Evolutionary conservation across 2,797 vertebrate genomes (phyloP).

Genomic region (Sebastes flavidus): DNA sequence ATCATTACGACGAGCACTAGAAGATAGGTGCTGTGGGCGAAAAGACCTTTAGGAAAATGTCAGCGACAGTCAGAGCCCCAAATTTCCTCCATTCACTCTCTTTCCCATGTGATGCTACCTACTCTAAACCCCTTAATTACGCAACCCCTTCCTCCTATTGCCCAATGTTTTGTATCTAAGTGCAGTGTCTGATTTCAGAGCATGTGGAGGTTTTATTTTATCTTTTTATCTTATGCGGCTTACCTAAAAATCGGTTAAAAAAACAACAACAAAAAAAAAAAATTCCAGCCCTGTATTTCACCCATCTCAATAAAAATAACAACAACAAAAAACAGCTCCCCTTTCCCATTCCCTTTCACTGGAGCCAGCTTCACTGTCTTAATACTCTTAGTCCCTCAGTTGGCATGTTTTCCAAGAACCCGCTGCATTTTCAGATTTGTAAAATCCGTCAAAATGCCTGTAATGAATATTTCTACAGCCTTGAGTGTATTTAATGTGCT

Average conservation of each 20-base stretch:
- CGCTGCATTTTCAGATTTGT: constrained; percentile 69
- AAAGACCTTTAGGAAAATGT: constrained; percentile 73
- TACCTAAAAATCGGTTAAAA: constrained; percentile 8
- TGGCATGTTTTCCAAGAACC: constrained; percentile 74
- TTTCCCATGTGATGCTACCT: constrained; percentile 39
- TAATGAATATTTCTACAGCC: constrained; percentile 71
- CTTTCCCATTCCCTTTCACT: constrained; percentile 42
- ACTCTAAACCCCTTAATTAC: constrained; percentile 57
- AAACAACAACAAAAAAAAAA: background rate
- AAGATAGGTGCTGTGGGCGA: constrained; percentile 42
- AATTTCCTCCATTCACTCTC: constrained; percentile 57
- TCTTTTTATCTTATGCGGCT: constrained; percentile 32
- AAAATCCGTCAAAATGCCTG: constrained; percentile 73
- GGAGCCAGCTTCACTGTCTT: constrained; percentile 67
- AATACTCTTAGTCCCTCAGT: constrained; percentile 71
- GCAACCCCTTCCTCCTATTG: constrained; percentile 20
- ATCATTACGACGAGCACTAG: constrained; percentile 59
- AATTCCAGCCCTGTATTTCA: constrained; percentile 26
- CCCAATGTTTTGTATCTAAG: constrained; percentile 40
- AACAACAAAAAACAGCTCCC: constrained; percentile 31
- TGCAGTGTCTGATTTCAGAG: constrained; percentile 49
- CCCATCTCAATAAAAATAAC: constrained; percentile 37
- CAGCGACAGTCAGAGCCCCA: constrained; percentile 61
- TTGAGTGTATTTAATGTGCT: constrained; percentile 62
- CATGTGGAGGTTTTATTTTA: constrained; percentile 40